phyloP scores from a whole-genome alignment of 2,888 invertebrate species.

The Gastrophysa polygoni region DNA sequence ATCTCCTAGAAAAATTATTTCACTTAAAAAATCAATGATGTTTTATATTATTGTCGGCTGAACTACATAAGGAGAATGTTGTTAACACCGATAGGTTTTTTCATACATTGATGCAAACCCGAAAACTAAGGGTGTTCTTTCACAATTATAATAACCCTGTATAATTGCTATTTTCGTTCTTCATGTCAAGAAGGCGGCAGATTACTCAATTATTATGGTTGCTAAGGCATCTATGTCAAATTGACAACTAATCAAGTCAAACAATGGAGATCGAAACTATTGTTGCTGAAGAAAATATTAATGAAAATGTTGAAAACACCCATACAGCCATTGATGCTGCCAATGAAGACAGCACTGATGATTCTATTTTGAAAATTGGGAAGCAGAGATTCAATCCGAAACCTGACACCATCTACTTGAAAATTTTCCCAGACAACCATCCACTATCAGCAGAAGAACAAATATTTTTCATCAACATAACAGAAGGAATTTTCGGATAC shows the following conservation, averaged over 20 bases:
- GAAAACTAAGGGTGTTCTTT: too few species aligned
- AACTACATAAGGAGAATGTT: too few species aligned
- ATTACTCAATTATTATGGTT: neutral
- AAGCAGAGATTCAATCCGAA: slow-evolving; percentile 38
- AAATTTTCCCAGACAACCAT: slow-evolving; percentile 43
- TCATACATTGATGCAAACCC: too few species aligned
- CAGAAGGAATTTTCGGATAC: slow-evolving; percentile 48
- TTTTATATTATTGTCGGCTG: too few species aligned
- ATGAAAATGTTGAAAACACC: neutral
- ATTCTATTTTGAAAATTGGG: neutral
- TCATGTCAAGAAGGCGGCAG: neutral
- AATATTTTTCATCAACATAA: slow-evolving; percentile 45
- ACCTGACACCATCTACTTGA: slow-evolving; percentile 44
- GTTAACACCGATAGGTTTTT: too few species aligned
- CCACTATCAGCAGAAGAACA: slow-evolving; percentile 47
- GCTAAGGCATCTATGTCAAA: neutral
- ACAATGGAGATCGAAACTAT: neutral
- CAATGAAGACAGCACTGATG: too few species aligned
- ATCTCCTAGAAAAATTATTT: too few species aligned
- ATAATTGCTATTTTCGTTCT: too few species aligned
- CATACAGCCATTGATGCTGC: too few species aligned
- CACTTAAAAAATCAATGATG: too few species aligned
- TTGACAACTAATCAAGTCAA: neutral
- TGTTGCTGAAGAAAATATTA: neutral
- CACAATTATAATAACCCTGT: too few species aligned